Percentiles rank a stretch among this genome's conserved stretches.
phyloP scores from a whole-genome alignment of 2,113 vertebrate genomes.

The Otis tarda region DNA sequence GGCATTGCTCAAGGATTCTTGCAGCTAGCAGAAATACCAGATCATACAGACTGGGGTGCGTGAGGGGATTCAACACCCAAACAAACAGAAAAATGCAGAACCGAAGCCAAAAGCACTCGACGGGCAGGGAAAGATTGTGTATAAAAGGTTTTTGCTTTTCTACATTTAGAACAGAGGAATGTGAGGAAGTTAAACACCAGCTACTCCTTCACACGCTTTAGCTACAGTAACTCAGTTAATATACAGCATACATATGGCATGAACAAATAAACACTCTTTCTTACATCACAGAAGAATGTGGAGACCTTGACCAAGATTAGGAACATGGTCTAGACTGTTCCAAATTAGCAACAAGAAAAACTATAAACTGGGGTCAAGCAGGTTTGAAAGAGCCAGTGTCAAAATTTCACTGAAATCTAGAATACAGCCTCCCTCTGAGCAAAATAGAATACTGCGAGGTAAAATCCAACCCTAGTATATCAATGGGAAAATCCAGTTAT shows the following conservation, averaged over 20 bases:
- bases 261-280: not conserved
- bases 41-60: not conserved
- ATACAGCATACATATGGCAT: not conserved
- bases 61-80: conserved; percentile 9
- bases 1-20: not conserved
- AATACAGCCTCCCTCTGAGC: not conserved
- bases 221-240: not conserved
- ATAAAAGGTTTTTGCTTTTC: not conserved
- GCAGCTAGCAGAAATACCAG: not conserved
- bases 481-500: not conserved
- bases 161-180: not conserved
- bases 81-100: not conserved
- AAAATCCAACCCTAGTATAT: not conserved
- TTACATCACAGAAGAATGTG: not conserved
- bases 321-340: not conserved
- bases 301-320: not conserved
- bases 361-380: not conserved
- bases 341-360: not conserved
- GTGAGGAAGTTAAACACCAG: not conserved
- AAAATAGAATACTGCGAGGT: not conserved
- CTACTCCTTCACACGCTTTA: not conserved
- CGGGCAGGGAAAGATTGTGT: not conserved
- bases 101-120: not conserved
- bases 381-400: not conserved
- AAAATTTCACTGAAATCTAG: not conserved